Evolutionary conservation across 2,888 invertebrate species (phyloP), one percentile per base, ranked within the genome.

Genomic region (Cremastobaeus sp.): DNA sequence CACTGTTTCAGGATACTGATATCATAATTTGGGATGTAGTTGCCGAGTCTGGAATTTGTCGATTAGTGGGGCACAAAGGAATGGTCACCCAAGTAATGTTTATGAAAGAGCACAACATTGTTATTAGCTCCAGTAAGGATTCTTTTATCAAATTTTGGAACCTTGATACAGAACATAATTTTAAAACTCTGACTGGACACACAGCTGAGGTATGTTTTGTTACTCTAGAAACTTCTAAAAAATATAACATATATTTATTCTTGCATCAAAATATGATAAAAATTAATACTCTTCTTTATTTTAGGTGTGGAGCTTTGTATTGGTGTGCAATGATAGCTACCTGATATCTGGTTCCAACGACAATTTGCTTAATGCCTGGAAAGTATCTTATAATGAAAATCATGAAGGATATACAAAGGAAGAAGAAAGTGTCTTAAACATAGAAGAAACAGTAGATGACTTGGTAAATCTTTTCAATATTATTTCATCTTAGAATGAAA

Each of bases 71-170:
- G 0, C 99, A 99, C 88, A 97, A 96, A 87, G 96, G 95, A 14
- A 91, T 92, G 0, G 90, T 99, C 12, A 99, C 98, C 0, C 94
- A 95, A 89, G 88, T 93, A 0, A 89, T 92, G 4, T 96, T 96
- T 81, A 90, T 95, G 86, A 90, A 91, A 64, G 89, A 92, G 62
- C 90, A 91, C 77, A 91, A 92, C 77, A 90, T 93, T 76, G 86
- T 96, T 5, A 90, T 96, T 4, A 94, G 95, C 80, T 92, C 94
- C 30, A 97, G 98, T 0, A 97, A 96, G 87, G 99, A 99, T 86
- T 95, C 95, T 5, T 95, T 95, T 86, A 92, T 99, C 0, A 99
- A 98, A 88, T 96, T 99, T 86, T 99, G 99, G 99, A 96, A 99
- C 87, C 90, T 99, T 77, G 94, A 95, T 78, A 96, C 96, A 3